phyloP scores from a whole-genome alignment of 2,888 invertebrate genomes.

The Agrenia bidenticulata region DNA sequence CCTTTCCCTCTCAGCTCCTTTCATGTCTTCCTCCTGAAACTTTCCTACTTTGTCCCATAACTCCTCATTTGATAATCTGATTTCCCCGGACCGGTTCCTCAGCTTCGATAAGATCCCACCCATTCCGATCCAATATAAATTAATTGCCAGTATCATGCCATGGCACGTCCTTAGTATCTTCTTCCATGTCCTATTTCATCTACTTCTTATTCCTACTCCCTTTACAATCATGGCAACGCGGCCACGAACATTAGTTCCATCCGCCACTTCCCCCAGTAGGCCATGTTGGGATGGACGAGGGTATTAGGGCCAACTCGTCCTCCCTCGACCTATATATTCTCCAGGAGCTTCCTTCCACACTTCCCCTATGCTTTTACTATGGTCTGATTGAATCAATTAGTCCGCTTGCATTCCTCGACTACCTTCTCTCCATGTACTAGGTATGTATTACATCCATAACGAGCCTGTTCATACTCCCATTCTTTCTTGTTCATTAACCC shows the following conservation, averaged over 20 bases:
- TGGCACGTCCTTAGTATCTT: conserved; percentile 19
- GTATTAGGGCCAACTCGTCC: too few species aligned
- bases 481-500: conserved; percentile 20
- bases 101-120: background rate
- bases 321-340: too few species aligned
- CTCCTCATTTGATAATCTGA: conserved; percentile 52
- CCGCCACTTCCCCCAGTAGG: background rate
- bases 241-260: background rate
- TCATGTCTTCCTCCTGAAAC: conserved; percentile 37
- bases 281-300: too few species aligned
- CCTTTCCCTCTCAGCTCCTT: conserved; percentile 38
- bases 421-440: background rate
- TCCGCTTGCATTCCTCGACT: conserved; percentile 13
- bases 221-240: background rate
- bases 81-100: conserved; percentile 29
- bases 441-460: conserved; percentile 3
- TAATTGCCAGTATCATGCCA: conserved; percentile 35
- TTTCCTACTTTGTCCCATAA: conserved; percentile 47
- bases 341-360: too few species aligned
- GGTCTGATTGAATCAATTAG: conserved; percentile 6
- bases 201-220: conserved; percentile 7
- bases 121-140: conserved; percentile 38
- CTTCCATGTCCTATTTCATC: conserved; percentile 12
- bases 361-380: too few species aligned
- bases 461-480: background rate